A percentile compares a stretch with the other conserved stretches of the same genome.
phyloP scores from a whole-genome alignment of 1,140 invertebrate species.

The Drosophila oshimai region DNA sequence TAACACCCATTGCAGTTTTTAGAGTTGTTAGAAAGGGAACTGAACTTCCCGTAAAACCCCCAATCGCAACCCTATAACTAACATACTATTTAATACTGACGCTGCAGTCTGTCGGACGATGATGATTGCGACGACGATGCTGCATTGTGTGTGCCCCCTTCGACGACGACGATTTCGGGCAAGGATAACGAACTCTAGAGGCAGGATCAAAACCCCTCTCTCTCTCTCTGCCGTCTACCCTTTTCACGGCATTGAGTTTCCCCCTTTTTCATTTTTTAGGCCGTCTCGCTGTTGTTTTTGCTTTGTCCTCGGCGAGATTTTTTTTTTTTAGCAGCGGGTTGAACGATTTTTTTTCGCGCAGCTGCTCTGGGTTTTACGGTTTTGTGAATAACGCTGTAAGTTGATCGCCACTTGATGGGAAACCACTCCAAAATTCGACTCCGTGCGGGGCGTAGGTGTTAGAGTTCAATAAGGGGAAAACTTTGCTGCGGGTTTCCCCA shows the following conservation, averaged over 20 bases:
- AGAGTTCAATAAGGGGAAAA: background rate
- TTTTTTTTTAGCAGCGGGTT: conserved; percentile 55
- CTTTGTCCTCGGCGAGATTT: conserved; percentile 33
- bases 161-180: conserved; percentile 35
- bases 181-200: conserved; percentile 67
- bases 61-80: conserved; percentile 61
- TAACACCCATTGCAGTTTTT: conserved; percentile 57
- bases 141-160: conserved; percentile 46
- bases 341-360: conserved; percentile 42
- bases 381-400: conserved; percentile 35
- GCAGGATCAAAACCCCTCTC: conserved; percentile 7
- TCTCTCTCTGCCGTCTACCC: conserved; percentile 49
- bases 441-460: conserved; percentile 47
- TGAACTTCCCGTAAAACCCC: conserved; percentile 36
- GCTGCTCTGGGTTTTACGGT: conserved; percentile 51
- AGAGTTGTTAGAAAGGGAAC: background rate
- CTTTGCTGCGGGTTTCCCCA: conserved; percentile 13
- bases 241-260: conserved; percentile 78
- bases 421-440: conserved; percentile 26
- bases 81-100: conserved; percentile 5
- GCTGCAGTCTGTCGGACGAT: conserved; percentile 57
- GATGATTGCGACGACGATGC: conserved; percentile 38
- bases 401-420: conserved; percentile 55
- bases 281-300: conserved; percentile 57
- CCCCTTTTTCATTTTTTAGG: conserved; percentile 52